Conservation (phyloP, 2,113 vertebrate species). For the Oncorhynchus nerka region DNA sequence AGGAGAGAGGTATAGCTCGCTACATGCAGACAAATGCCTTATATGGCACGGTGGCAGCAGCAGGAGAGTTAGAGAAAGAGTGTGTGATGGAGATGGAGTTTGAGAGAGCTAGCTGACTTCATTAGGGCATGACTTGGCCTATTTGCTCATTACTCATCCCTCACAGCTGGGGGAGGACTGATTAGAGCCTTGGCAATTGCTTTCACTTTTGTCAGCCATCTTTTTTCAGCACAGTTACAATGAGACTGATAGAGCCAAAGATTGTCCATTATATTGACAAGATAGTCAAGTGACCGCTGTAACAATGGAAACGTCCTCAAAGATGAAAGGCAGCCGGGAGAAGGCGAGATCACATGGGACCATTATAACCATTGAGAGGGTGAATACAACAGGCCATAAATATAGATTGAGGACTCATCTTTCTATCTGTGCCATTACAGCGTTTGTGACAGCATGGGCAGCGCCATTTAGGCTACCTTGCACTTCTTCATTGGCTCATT, state of each 20-base stretch:
- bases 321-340: too few species aligned
- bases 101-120: conserved; percentile 22
- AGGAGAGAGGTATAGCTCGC: background rate
- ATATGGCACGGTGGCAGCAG: background rate
- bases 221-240: conserved; percentile 6
- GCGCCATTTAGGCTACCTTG: too few species aligned
- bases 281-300: too few species aligned
- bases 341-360: too few species aligned
- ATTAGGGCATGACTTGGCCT: conserved; percentile 14
- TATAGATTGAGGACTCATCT: too few species aligned
- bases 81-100: conserved; percentile 10
- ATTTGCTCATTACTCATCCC: conserved; percentile 20
- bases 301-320: too few species aligned
- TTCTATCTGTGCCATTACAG: too few species aligned
- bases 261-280: too few species aligned
- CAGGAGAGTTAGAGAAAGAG: conserved; percentile 2
- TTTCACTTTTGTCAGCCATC: conserved; percentile 8
- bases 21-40: background rate
- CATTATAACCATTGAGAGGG: too few species aligned
- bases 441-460: too few species aligned
- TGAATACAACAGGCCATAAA: too few species aligned
- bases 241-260: background rate
- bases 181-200: conserved; percentile 20
- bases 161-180: conserved; percentile 20
- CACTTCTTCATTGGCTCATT: too few species aligned